Percentiles rank a stretch among this genome's conserved stretches.
phyloP scores from a whole-genome alignment of 2,113 vertebrate genomes.

The Cinclus mexicanus region DNA sequence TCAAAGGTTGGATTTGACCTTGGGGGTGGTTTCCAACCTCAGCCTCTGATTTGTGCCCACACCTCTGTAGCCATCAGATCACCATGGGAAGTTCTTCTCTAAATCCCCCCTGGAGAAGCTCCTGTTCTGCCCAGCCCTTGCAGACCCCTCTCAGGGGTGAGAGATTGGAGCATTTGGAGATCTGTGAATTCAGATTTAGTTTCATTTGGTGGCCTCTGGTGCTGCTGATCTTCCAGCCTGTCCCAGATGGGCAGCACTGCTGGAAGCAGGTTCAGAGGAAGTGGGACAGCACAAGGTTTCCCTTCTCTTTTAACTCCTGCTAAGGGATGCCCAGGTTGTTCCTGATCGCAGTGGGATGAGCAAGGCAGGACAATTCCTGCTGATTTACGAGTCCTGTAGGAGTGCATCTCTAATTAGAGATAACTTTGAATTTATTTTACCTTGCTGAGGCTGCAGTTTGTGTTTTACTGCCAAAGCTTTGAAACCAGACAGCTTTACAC shows the following conservation, averaged over 20 bases:
- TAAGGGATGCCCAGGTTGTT: neutral
- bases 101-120: neutral
- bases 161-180: neutral
- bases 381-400: neutral
- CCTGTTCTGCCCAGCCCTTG: neutral
- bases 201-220: neutral
- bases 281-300: neutral
- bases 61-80: rapidly evolving
- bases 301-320: neutral
- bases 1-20: neutral
- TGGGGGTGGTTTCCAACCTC: neutral
- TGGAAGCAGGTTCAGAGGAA: neutral
- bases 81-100: neutral
- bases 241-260: neutral
- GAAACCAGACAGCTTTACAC: neutral
- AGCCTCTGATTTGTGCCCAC: neutral
- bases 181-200: rapidly evolving
- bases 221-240: neutral
- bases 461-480: neutral
- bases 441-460: neutral
- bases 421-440: neutral
- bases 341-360: rapidly evolving
- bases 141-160: neutral
- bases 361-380: rapidly evolving
- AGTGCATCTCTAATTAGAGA: neutral